Evolutionary conservation across 2,113 vertebrate species (phyloP).

Genomic region (Enhydra lutris): DNA sequence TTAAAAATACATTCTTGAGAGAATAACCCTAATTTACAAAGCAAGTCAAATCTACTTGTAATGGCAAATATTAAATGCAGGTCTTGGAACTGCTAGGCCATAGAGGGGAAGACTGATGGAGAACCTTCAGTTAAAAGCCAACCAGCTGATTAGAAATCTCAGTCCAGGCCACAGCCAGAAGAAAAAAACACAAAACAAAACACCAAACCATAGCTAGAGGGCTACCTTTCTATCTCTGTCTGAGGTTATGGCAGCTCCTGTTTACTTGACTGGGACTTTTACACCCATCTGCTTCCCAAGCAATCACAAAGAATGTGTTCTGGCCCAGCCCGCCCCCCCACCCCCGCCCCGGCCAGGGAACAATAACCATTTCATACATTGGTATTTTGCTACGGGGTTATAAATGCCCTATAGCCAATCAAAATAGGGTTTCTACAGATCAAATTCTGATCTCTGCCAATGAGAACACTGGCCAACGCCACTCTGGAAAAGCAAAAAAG

Average conservation of each 20-base stretch:
- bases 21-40: conserved; percentile 1
- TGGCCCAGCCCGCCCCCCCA: neutral
- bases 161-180: neutral
- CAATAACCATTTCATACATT: conserved; percentile 78
- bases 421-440: conserved; percentile 52
- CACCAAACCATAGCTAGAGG: neutral
- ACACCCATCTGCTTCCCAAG: neutral
- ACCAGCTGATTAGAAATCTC: neutral
- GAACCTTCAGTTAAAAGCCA: neutral
- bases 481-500: neutral
- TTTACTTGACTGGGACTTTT: conserved; percentile 60
- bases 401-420: conserved; percentile 73
- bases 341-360: conserved; percentile 42
- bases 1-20: neutral
- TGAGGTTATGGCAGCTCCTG: neutral
- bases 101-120: neutral
- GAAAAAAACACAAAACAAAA: neutral
- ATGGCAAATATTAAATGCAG: neutral
- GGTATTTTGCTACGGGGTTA: conserved; percentile 72
- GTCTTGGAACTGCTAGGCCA: neutral
- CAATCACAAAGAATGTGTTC: conserved; percentile 67
- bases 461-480: conserved; percentile 63
- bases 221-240: conserved; percentile 4
- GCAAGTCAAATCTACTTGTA: neutral
- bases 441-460: conserved; percentile 75